Percentiles rank a stretch among this genome's conserved stretches.
Evolutionary conservation across 53 echinoderm and acorn worm species (phyloP).

Genomic region (Crossaster papposus): DNA sequence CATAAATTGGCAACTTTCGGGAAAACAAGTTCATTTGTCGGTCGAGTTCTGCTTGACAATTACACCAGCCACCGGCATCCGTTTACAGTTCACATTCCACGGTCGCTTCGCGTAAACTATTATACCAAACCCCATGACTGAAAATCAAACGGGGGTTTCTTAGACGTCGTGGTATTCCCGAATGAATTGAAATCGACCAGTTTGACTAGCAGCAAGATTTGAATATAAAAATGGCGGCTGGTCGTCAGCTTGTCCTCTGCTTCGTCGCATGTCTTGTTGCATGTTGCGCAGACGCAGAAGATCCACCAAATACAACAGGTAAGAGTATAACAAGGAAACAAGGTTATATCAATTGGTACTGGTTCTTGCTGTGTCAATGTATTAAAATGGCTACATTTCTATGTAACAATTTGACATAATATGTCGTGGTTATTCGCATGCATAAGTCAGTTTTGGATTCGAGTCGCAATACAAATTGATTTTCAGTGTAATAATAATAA

Average conservation of each 20-base stretch:
- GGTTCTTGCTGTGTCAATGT: no score
- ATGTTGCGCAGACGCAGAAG: background rate
- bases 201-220: background rate
- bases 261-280: background rate
- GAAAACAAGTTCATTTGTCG: background rate
- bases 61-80: background rate
- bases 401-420: no score
- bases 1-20: background rate
- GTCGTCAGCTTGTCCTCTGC: background rate
- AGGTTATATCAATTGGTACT: background rate
- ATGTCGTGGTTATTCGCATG: no score
- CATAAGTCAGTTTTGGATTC: no score
- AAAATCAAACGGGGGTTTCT: background rate
- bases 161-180: background rate
- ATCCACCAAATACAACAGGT: background rate
- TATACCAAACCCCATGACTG: background rate
- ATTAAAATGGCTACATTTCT: no score
- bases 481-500: no score
- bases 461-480: no score
- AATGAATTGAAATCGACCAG: background rate
- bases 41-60: background rate
- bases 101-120: no score
- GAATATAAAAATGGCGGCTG: background rate
- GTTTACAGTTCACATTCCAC: background rate
- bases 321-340: background rate